Evolutionary conservation across 92 coral and sea anemone genomes (phyloP), one percentile per base, ranked within the genome.

Genomic region (Virgularia gustaviana): DNA sequence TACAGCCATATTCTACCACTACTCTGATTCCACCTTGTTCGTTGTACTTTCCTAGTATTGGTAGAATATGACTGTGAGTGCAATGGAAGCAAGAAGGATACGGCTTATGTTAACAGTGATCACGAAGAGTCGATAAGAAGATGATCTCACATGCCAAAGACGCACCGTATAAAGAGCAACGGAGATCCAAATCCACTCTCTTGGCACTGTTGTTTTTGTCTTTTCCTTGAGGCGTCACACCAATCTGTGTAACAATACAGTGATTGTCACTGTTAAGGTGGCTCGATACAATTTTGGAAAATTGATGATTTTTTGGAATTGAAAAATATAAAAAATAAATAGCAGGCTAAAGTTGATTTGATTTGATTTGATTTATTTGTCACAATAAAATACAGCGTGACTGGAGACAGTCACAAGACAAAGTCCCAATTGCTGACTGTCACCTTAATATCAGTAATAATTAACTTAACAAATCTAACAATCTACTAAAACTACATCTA

Each of bases 61-160:
- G 85, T 78, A 0, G 62, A 77, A 9, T 83, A 78, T 75, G 82
- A 60, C 4, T 30, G 66, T 43, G 23, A 45, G 18, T 76, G 89
- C 34, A 9, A 53, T 60, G 89, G 81, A 18, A 75, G 71, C 0
- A 49, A 63, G 30, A 11, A 63, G 41, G 71, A 63, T 37, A 24
- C 25, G 20, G 19, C 29, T 12, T 53, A 63, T 38, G 51, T 63
- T 16, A 27, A 36, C 12, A 63, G 85, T 47, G 62, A 11, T 36
- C 86, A 81, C 23, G 77, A 76, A 56, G 81, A 81, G 22, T 80
- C 1, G 71, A 81, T 39, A 81, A 61, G 0, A 80, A 74, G 70
- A 74, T 81, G 24, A 1, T 81, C 1, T 63, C 64, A 1, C 81
- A 74, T 36, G 86, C 86, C 23, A 18, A 51, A 1, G 86, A 82